A percentile compares a stretch with the other conserved stretches of the same genome.
Conservation (phyloP, 1,140 invertebrate genomes). For the Drosophila tristis region DNA sequence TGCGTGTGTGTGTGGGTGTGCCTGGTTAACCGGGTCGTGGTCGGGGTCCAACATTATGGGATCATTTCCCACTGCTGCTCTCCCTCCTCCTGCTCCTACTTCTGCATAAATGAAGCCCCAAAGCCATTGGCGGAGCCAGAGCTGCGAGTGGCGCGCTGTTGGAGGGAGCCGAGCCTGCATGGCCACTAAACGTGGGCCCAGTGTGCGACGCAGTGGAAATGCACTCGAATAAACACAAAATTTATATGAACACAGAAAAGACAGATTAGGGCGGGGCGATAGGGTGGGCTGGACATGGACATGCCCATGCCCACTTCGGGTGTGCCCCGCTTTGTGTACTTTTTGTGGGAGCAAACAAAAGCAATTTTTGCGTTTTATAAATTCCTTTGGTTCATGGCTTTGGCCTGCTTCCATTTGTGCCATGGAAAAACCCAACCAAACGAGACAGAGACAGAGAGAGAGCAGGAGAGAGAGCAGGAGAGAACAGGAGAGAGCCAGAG, state of each 20-base stretch:
- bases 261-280: constrained; percentile 36
- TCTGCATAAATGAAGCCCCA: constrained; percentile 68
- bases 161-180: constrained; percentile 24
- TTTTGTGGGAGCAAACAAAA: constrained; percentile 57
- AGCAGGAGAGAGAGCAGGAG: constrained; percentile 17
- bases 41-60: constrained; percentile 48
- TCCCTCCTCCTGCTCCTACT: background rate
- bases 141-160: background rate
- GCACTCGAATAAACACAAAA: constrained; percentile 82
- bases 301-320: background rate
- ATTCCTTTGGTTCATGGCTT: constrained; percentile 57
- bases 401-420: constrained; percentile 41
- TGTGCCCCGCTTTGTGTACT: constrained; percentile 29
- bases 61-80: constrained; percentile 7
- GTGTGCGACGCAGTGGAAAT: constrained; percentile 77
- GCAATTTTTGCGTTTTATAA: constrained; percentile 73
- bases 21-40: constrained; percentile 38
- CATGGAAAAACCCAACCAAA: constrained; percentile 7
- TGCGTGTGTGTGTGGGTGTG: no score
- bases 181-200: constrained; percentile 65
- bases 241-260: constrained; percentile 78
- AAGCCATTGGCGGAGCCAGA: constrained; percentile 49
- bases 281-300: constrained; percentile 13
- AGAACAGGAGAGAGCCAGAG: constrained; percentile 17
- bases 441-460: background rate